Percentiles rank a stretch among this genome's conserved stretches.
Evolutionary conservation across 1,140 invertebrate species (phyloP).

Genomic region (Lordiphosa mommai): DNA sequence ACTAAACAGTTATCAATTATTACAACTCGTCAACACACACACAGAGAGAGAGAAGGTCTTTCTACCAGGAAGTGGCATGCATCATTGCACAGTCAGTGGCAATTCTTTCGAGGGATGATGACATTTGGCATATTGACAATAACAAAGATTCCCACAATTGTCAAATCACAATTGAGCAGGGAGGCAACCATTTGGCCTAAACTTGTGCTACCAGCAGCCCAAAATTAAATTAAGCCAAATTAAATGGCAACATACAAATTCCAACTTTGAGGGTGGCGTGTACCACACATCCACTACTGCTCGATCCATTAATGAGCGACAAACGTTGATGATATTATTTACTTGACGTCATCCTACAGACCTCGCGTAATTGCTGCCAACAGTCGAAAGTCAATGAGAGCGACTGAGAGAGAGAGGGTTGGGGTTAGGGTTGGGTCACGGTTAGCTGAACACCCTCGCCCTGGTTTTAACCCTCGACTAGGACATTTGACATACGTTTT

Average conservation of each 20-base stretch:
- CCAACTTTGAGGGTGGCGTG: neutral
- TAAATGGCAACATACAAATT: slow-evolving; percentile 29
- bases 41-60: slow-evolving; percentile 30
- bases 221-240: slow-evolving; percentile 59
- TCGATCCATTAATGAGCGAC: slow-evolving; percentile 43
- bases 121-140: slow-evolving; percentile 35
- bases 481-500: slow-evolving; percentile 54
- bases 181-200: too few relatives aligned
- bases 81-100: slow-evolving; percentile 1
- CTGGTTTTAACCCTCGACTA: slow-evolving; percentile 5
- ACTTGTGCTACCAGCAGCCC: slow-evolving; percentile 25
- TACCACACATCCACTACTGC: neutral
- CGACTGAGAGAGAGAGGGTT: slow-evolving; percentile 29
- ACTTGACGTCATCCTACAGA: slow-evolving; percentile 17
- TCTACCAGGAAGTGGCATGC: slow-evolving; percentile 1
- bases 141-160: slow-evolving; percentile 43
- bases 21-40: slow-evolving; percentile 22
- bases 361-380: slow-evolving; percentile 34
- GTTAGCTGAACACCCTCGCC: slow-evolving; percentile 45
- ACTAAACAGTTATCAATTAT: slow-evolving; percentile 62
- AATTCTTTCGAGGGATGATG: slow-evolving; percentile 17
- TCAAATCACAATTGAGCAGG: slow-evolving; percentile 32
- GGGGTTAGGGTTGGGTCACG: slow-evolving; percentile 27
- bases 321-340: slow-evolving; percentile 57
- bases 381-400: slow-evolving; percentile 41